phyloP scores from a whole-genome alignment of 2,888 invertebrate species.

The Nemapogon koenigi region DNA sequence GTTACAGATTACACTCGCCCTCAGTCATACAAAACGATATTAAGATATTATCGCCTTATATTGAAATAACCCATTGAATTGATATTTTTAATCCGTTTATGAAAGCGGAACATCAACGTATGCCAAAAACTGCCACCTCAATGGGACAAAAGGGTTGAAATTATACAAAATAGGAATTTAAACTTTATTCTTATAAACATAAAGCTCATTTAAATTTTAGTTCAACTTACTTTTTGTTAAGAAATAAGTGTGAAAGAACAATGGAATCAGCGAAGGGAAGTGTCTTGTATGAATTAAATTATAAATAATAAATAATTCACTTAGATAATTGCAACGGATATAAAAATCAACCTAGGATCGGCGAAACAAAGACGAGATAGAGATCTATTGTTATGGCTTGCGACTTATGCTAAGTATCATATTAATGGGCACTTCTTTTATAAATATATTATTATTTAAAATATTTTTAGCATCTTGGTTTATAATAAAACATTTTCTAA shows the following conservation, averaged over 20 bases:
- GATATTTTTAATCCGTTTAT: slow-evolving; percentile 5
- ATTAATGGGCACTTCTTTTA: too few species aligned
- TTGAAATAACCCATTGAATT: slow-evolving; percentile 4
- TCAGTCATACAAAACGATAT: slow-evolving; percentile 52
- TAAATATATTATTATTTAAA: too few species aligned
- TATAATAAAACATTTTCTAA: too few species aligned
- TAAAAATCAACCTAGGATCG: background rate
- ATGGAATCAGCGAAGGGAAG: slow-evolving; percentile 40
- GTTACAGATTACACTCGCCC: slow-evolving; percentile 57
- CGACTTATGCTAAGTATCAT: too few species aligned
- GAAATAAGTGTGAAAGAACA: too few species aligned
- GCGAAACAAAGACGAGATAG: background rate
- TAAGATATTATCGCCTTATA: slow-evolving; percentile 53
- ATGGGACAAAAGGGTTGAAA: background rate
- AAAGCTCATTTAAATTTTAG: too few species aligned
- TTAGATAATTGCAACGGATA: background rate
- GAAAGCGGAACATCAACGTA: slow-evolving; percentile 1
- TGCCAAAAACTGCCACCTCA: slow-evolving; percentile 4
- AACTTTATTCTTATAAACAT: too few species aligned
- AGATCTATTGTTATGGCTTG: slow-evolving; percentile 6
- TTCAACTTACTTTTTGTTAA: too few species aligned
- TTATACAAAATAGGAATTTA: too few species aligned
- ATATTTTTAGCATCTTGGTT: too few species aligned
- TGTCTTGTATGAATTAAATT: slow-evolving; percentile 15
- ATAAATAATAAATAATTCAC: background rate